Percentiles rank a stretch among this genome's conserved stretches.
Conservation (phyloP, 1,140 invertebrate genomes). For the Solenopsis invicta region DNA sequence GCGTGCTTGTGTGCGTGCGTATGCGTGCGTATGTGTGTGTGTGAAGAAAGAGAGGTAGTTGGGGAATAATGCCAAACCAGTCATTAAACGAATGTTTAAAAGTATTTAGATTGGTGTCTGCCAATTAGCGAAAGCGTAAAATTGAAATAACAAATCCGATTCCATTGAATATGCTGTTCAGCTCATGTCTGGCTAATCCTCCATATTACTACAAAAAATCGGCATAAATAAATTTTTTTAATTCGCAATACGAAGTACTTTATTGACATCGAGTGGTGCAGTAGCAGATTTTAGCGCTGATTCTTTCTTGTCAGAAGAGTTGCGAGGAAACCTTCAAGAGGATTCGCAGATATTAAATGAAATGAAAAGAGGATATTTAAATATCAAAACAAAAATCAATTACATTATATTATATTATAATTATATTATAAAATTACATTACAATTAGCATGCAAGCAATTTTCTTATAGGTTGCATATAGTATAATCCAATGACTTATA, state of each 20-base stretch:
- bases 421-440: background rate
- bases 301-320: background rate
- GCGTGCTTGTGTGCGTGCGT: background rate
- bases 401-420: background rate
- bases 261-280: background rate
- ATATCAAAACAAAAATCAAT: conserved; percentile 17
- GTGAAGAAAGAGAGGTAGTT: background rate
- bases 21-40: background rate
- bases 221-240: background rate
- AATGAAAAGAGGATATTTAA: background rate
- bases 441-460: background rate
- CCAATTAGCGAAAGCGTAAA: conserved; percentile 66
- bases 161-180: background rate
- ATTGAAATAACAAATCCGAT: conserved; percentile 39
- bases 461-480: background rate
- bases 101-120: conserved; percentile 60
- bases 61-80: conserved; percentile 55
- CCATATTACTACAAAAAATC: background rate
- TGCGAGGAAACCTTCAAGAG: background rate
- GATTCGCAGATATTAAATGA: background rate
- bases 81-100: conserved; percentile 69
- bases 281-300: background rate
- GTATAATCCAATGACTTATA: background rate
- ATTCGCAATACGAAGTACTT: background rate
- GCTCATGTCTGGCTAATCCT: background rate